Base-by-base conservation (phyloP, 2,113 vertebrate genomes). In the Stercorarius parasiticus region DNA sequence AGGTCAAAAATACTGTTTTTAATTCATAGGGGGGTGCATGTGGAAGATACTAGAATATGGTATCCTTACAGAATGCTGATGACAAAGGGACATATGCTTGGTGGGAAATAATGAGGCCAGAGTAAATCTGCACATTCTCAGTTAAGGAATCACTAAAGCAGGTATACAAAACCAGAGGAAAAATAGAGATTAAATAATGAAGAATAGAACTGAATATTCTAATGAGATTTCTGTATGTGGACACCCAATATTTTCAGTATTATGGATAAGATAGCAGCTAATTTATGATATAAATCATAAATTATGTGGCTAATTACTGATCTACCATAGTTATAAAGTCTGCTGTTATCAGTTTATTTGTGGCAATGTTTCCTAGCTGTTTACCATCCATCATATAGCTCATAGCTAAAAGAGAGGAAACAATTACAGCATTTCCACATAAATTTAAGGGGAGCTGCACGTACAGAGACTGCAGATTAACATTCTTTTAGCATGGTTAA, bases 361-460 rank as follows among this genome's bases (percentile, higher is more conserved):
- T 59, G 84, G 65, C 58, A 77, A 23, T 58, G 38, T 59, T 95
- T 94, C 49, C 47, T 90, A 43, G 59, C 59, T 86, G 50, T 90
- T 92, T 92, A 38, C n/a, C 20, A 86, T 78, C 74, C 38, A 50
- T 66, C 79, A 62, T 6, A 29, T 29, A 93, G 45, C 79, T 88
- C 76, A 67, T 7, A 71, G 88, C 76, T 90, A 38, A 93, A 80
- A 61, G 56, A 67, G 27, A 91, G 43, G 62, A 96, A 95, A 95
- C 21, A 74, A 23, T 77, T 65, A 78, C 25, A 74, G 52, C 70
- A 82, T 85, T 86, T 89, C 61, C 40, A 90, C 69, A 80, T 67
- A 94, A 91, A 95, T 91, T 84, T 92, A 82, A 58, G 36, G 43
- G 26, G 11, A 86, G 18, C n/a, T 3, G 8, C 40, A 56, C 2